Conservation (phyloP, 2,797 vertebrate genomes). For the Takifugu rubripes region DNA sequence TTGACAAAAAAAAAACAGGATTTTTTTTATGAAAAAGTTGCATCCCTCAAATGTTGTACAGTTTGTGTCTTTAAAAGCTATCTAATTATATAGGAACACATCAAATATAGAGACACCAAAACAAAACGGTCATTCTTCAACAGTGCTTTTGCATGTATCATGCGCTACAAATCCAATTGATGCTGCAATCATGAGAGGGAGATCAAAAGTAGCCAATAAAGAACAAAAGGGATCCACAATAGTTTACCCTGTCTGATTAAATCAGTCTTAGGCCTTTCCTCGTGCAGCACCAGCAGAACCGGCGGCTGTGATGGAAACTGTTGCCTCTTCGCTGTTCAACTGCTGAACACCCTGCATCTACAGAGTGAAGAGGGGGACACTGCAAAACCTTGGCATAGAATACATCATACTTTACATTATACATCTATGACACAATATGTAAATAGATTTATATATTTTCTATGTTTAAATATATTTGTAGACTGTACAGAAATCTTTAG, state of each 20-base stretch:
- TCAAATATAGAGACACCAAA: conserved; percentile 18
- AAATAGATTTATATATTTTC: conserved; percentile 80
- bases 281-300: conserved; percentile 64
- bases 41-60: conserved; percentile 49
- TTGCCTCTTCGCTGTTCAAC: not conserved
- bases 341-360: conserved; percentile 61
- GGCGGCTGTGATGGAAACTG: conserved; percentile 39
- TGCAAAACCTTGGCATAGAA: conserved; percentile 79
- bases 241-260: conserved; percentile 70
- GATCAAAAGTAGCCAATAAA: conserved; percentile 2
- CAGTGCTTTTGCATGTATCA: conserved; percentile 59
- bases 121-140: conserved; percentile 28
- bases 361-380: conserved; percentile 70
- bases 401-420: conserved; percentile 77
- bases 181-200: conserved; percentile 53
- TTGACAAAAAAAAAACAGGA: conserved; percentile 17
- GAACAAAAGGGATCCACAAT: conserved; percentile 61
- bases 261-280: conserved; percentile 59
- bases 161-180: conserved; percentile 68
- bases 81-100: conserved; percentile 29
- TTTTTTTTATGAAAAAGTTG: not conserved
- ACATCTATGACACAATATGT: conserved; percentile 76
- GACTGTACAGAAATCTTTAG: conserved; percentile 78
- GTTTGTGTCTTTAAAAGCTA: conserved; percentile 63
- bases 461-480: conserved; percentile 79